These are phyloP conservation scores for Atlantisia rogersi DNA, from an alignment of 2,113 vertebrate genomes.

Conservation along the genomic window DNA sequence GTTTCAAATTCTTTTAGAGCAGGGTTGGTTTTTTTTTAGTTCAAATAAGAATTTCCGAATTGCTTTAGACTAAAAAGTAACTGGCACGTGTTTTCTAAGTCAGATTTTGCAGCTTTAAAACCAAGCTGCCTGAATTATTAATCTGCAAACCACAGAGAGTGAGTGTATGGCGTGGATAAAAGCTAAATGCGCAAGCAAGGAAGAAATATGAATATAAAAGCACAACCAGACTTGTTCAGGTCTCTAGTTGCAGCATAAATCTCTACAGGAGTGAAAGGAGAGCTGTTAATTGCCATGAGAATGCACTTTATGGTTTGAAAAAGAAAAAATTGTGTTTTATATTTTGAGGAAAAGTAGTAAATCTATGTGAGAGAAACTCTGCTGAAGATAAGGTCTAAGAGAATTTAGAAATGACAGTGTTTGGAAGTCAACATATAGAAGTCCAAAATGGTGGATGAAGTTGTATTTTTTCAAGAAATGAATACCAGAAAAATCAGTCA, in stretches of 20 bases:
- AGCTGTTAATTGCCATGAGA: background rate
- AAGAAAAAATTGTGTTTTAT: background rate
- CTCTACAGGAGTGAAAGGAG: background rate
- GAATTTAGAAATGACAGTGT: background rate
- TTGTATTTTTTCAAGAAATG: background rate
- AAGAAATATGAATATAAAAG: background rate
- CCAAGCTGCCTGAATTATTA: background rate
- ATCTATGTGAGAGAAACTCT: background rate
- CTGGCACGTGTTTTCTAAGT: background rate
- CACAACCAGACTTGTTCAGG: background rate
- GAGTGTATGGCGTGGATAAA: background rate
- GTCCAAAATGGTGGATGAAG: background rate
- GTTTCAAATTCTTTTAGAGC: background rate
- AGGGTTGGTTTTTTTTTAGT: background rate
- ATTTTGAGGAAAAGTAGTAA: background rate
- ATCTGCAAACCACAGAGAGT: background rate
- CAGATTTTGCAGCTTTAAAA: slow-evolving; percentile 13
- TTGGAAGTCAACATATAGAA: background rate
- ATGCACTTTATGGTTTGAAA: background rate
- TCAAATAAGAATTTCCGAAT: background rate
- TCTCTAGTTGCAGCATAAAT: background rate
- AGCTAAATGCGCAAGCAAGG: background rate
- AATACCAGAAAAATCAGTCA: background rate
- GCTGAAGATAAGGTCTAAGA: background rate
- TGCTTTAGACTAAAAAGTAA: background rate